Base-by-base conservation (phyloP, 2,113 vertebrate genomes). In the Pyxicephalus adspersus region DNA sequence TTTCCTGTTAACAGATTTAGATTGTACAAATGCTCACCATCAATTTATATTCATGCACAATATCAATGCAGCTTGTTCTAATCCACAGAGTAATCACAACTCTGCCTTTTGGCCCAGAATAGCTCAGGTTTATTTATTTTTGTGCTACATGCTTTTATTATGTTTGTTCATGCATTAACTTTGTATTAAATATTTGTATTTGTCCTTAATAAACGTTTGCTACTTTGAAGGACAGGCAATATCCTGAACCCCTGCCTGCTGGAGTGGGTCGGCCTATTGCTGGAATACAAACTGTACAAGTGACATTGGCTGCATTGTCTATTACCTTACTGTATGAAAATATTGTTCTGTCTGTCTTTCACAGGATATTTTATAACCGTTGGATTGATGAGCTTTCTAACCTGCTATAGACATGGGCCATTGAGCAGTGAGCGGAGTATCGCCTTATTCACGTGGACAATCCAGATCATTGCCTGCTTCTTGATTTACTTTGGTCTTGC, bases 341-440 rank as follows among this genome's bases (percentile, higher is more conserved):
- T 13, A 9, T 45, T 38, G 3, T 38, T 38, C 11, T 13, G 15
- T 45, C 11, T 73, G 3, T 34, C 64, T 83, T 83, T 81, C 66
- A 5, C 87, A 96, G 95, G 88, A 20, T 95, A 94, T 72, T 23
- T 92, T 58, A 58, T 91, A 68, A 64, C 85, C 9, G 86, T 90
- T 3, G 93, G 92, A 54, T 70, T 82, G 2, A 1, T 83, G 76
- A 94, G 93, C 85, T 92, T 95, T 84, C 84, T 84, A 0, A 20
- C 87, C 20, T 95, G 93, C 83, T 92, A 95, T 72, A 91, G 84
- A 61, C 92, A 86, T 0, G 93, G 94, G 11, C 92, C 93, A 0
- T 87, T 92, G 4, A 85, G 83, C 34, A 85, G 87, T 0, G 85
- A 88, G 20, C 83, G 70, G 63, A 92, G 85, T 45, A 83, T 88